These are phyloP conservation scores for Florisuga fusca DNA, from an alignment of 2,797 vertebrate species.

Conservation along the genomic window DNA sequence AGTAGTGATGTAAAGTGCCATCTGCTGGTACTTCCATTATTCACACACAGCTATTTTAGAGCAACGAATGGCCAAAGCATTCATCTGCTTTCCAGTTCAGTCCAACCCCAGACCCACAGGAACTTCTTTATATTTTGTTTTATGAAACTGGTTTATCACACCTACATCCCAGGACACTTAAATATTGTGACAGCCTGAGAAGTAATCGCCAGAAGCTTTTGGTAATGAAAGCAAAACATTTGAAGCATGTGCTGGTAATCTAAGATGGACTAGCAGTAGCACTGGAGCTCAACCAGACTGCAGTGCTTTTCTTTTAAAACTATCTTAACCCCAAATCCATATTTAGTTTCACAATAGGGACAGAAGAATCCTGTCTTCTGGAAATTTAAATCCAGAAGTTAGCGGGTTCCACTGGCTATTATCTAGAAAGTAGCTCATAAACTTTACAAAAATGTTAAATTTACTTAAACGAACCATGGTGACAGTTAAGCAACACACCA, in stretches of 20 bases:
- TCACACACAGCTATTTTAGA: fast-evolving
- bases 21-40: background rate
- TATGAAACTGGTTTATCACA: background rate
- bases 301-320: background rate
- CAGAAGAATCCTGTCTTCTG: background rate
- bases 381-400: background rate
- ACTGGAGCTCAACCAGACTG: fast-evolving
- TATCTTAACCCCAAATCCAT: background rate
- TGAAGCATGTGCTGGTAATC: too few species aligned
- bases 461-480: too few species aligned
- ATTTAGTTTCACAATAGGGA: background rate
- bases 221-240: background rate
- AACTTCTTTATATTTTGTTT: background rate
- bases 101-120: background rate
- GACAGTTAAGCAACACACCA: background rate
- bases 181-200: background rate
- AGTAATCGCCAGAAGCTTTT: background rate
- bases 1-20: background rate
- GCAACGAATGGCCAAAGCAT: fast-evolving
- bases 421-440: background rate
- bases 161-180: background rate
- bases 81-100: fast-evolving
- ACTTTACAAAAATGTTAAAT: background rate
- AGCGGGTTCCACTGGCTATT: fast-evolving
- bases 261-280: background rate